Percentiles rank a stretch among this genome's conserved stretches.
phyloP scores from a whole-genome alignment of 2,797 vertebrate species.

The Synanceia verrucosa region DNA sequence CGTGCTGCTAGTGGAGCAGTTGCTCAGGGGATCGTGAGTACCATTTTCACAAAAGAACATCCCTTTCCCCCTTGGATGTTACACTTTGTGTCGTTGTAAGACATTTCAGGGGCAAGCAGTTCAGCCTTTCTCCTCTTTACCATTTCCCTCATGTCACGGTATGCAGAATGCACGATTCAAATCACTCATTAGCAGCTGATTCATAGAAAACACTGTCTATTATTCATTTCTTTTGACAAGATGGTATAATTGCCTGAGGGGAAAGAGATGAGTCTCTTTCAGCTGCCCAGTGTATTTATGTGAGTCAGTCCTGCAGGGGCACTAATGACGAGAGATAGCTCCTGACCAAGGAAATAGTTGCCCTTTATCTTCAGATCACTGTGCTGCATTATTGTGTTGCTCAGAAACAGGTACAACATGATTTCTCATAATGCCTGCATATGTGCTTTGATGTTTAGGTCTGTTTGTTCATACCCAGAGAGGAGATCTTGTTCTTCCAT shows the following conservation, averaged over 20 bases:
- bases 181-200: conserved; percentile 42
- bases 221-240: conserved; percentile 55
- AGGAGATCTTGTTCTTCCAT: conserved; percentile 23
- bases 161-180: neutral
- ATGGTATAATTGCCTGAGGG: conserved; percentile 46
- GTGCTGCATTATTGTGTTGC: conserved; percentile 34
- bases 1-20: conserved; percentile 37
- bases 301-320: conserved; percentile 44
- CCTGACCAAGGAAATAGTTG: conserved; percentile 49
- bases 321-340: conserved; percentile 57
- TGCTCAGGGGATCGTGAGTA: conserved; percentile 38
- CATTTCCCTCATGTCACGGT: neutral
- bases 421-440: conserved; percentile 23
- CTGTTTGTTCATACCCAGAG: conserved; percentile 13
- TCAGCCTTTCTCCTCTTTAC: conserved; percentile 1
- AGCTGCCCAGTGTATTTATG: conserved; percentile 28
- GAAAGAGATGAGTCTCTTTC: conserved; percentile 41
- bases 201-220: conserved; percentile 38
- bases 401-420: conserved; percentile 26
- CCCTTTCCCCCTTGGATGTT: neutral
- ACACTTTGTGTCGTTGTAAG: conserved; percentile 13
- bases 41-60: conserved; percentile 4
- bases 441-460: conserved; percentile 40
- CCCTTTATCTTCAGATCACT: conserved; percentile 44
- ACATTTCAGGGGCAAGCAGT: conserved; percentile 24